Conservation (phyloP, 23 tunicate genomes). For the Ascidia mentula region DNA sequence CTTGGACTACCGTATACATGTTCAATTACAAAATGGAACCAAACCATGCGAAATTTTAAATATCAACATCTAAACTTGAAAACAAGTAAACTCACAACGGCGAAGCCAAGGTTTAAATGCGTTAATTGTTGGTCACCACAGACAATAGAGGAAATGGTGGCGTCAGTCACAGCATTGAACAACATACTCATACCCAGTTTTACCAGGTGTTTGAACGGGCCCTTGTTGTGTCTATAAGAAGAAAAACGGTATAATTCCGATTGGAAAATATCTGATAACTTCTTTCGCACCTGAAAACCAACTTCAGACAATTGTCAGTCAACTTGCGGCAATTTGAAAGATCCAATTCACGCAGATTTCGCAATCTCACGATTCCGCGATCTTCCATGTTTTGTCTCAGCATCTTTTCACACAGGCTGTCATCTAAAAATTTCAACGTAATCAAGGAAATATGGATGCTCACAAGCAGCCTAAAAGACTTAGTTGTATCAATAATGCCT, state of each 20-base stretch:
- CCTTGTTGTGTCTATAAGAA: constrained; percentile 21
- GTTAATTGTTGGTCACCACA: constrained; percentile 16
- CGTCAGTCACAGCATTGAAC: constrained; percentile 39
- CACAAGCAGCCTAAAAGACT: too few species aligned
- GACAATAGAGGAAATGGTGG: constrained; percentile 10
- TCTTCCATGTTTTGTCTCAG: constrained; percentile 10
- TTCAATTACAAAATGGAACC: too few species aligned
- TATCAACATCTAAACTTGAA: too few species aligned
- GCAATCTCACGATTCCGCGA: constrained; percentile 31
- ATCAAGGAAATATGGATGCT: too few species aligned
- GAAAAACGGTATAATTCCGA: too few species aligned
- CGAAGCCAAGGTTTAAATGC: not conserved
- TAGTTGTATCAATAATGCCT: too few species aligned
- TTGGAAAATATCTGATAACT: too few species aligned
- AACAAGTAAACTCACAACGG: not conserved
- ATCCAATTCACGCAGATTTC: constrained; percentile 25
- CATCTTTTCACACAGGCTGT: not conserved
- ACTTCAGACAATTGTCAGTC: constrained; percentile 7
- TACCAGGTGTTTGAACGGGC: constrained; percentile 24
- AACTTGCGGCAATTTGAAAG: constrained; percentile 37
- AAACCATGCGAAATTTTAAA: too few species aligned
- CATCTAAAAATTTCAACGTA: not conserved
- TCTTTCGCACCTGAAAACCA: constrained; percentile 12
- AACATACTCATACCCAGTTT: constrained; percentile 30
- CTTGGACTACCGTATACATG: too few species aligned